Conservation (phyloP, 2,888 invertebrate species). For the Thysanoteuthis rhombus region DNA sequence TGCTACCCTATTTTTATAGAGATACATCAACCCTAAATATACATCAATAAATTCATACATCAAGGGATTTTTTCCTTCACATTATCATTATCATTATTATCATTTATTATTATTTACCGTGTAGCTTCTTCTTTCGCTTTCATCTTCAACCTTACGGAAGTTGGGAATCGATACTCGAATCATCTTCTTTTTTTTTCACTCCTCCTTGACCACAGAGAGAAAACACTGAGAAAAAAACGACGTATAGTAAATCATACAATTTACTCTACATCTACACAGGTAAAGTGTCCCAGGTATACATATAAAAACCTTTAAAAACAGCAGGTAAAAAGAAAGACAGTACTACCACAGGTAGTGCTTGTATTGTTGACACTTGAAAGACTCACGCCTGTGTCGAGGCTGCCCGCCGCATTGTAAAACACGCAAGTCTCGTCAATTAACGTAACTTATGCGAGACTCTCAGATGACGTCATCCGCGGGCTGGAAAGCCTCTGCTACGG, state of each 20-base stretch:
- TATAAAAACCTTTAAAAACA: not conserved
- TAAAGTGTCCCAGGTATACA: not conserved
- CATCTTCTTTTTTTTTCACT: slow-evolving; percentile 35
- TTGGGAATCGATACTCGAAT: slow-evolving; percentile 53
- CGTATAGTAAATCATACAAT: not conserved
- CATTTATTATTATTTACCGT: slow-evolving; percentile 47
- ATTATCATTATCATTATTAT: no score
- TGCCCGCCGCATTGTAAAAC: not conserved
- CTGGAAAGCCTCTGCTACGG: no score
- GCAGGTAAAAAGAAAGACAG: not conserved
- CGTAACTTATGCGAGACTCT: not conserved
- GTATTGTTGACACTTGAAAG: not conserved
- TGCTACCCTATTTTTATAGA: no score
- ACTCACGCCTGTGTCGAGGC: not conserved
- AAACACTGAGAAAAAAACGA: not conserved
- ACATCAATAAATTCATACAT: no score
- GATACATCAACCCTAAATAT: no score
- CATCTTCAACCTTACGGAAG: slow-evolving; percentile 53
- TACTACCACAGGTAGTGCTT: not conserved
- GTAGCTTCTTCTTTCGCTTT: slow-evolving; percentile 49
- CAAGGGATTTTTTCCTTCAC: no score
- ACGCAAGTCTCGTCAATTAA: not conserved
- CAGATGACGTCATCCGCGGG: not conserved
- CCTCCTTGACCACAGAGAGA: not conserved
- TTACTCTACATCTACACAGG: not conserved